Percentiles rank a stretch among this genome's conserved stretches.
These are phyloP conservation scores for Metopia argyrocephala DNA, from an alignment of 2,888 invertebrate genomes.

Conservation along the genomic window DNA sequence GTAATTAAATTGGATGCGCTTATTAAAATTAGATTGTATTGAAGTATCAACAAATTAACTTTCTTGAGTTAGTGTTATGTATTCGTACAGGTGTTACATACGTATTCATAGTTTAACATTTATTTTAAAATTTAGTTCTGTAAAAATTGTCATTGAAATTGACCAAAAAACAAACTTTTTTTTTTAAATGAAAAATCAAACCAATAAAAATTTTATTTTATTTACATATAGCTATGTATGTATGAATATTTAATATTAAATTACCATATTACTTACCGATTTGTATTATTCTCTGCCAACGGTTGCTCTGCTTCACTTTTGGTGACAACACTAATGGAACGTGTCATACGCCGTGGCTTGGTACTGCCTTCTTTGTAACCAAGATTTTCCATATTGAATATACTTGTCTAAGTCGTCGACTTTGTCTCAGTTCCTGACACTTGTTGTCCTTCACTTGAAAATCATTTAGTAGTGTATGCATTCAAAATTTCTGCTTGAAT, in stretches of 20 bases:
- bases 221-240: too few species aligned
- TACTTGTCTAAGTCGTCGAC: constrained; percentile 29
- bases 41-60: too few species aligned
- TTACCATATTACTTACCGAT: constrained; percentile 73
- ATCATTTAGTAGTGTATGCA: constrained; percentile 44
- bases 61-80: too few species aligned
- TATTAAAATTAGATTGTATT: too few species aligned
- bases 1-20: too few species aligned
- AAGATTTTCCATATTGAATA: constrained; percentile 81
- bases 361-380: constrained; percentile 81
- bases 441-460: constrained; percentile 56
- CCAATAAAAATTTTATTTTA: constrained; percentile 8
- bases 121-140: too few species aligned
- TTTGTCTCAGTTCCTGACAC: constrained; percentile 44
- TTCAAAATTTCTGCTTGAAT: constrained; percentile 49
- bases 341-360: constrained; percentile 78
- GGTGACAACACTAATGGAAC: constrained; percentile 77
- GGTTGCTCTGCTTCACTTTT: constrained; percentile 78
- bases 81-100: too few species aligned
- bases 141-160: too few species aligned
- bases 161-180: neutral
- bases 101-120: too few species aligned
- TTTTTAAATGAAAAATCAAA: neutral
- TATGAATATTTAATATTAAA: too few species aligned
- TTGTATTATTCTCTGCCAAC: constrained; percentile 76